Evolutionary conservation across 2,113 vertebrate genomes (phyloP).

Genomic region (Python bivittatus): DNA sequence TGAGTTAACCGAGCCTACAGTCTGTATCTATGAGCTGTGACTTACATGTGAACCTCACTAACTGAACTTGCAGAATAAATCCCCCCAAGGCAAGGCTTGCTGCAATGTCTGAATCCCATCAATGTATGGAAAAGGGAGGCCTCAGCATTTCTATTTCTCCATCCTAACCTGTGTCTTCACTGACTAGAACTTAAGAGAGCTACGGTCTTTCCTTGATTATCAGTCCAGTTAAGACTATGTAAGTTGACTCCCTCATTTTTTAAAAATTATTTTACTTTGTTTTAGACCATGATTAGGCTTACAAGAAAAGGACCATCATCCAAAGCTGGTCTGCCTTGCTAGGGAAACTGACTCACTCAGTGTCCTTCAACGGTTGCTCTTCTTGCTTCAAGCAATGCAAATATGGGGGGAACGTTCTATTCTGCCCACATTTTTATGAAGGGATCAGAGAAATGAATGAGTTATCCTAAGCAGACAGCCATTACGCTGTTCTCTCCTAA

Average conservation of each 20-base stretch:
- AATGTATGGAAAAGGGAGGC: not conserved
- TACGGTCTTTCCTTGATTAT: not conserved
- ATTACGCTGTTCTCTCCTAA: constrained; percentile 7
- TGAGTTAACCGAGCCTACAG: not conserved
- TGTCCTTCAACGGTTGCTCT: not conserved
- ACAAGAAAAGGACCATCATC: not conserved
- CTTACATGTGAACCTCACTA: not conserved
- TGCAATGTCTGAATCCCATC: not conserved
- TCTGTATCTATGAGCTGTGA: not conserved
- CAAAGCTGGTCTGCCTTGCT: not conserved
- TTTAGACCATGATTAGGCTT: not conserved
- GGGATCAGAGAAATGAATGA: constrained; percentile 16
- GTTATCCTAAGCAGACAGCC: not conserved
- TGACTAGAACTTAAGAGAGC: no score
- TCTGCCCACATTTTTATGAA: constrained; percentile 12
- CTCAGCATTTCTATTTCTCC: not conserved
- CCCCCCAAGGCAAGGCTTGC: not conserved
- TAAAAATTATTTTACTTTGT: no score
- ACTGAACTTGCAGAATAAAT: not conserved
- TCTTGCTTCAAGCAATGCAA: not conserved
- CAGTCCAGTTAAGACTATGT: not conserved
- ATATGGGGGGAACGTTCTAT: constrained; percentile 1
- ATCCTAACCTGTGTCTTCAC: not conserved
- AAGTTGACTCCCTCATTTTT: not conserved
- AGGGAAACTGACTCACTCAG: not conserved